Evolutionary conservation across 2,888 invertebrate genomes (phyloP).

Genomic region (Drosophila fungiperda): DNA sequence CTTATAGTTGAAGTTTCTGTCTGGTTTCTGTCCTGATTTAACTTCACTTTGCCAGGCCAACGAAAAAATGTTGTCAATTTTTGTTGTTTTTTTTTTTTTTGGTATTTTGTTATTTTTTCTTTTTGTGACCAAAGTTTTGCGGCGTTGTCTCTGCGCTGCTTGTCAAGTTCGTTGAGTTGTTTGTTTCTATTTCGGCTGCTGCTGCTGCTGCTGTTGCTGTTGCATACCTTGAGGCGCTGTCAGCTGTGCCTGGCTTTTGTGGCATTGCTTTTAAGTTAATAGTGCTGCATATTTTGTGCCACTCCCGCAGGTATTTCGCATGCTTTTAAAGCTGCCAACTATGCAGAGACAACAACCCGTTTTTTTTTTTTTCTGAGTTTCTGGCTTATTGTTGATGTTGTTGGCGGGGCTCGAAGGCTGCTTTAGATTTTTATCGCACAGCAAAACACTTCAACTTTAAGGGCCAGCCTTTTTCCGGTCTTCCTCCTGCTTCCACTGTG

Average conservation of each 20-base stretch:
- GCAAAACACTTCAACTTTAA: conserved; percentile 74
- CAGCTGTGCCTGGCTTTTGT: conserved; percentile 66
- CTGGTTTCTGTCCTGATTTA: conserved; percentile 50
- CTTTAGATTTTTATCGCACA: conserved; percentile 76
- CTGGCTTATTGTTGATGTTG: conserved; percentile 31
- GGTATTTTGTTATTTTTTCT: neutral
- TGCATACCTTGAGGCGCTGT: conserved; percentile 71
- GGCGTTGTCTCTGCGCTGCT: conserved; percentile 51
- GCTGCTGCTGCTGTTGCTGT: conserved; percentile 25
- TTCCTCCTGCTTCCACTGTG: conserved; percentile 30
- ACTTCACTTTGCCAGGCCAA: conserved; percentile 31
- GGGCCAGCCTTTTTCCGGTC: conserved; percentile 71
- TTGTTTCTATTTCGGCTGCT: conserved; percentile 22
- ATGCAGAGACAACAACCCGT: conserved; percentile 28
- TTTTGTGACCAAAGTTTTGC: conserved; percentile 54
- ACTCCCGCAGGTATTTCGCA: conserved; percentile 59
- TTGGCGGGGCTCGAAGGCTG: conserved; percentile 44
- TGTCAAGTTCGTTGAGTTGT: conserved; percentile 44
- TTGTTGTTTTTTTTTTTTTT: conserved; percentile 3
- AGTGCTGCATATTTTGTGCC: conserved; percentile 62
- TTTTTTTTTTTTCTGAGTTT: neutral
- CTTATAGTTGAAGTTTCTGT: conserved; percentile 52
- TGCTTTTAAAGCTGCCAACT: conserved; percentile 53
- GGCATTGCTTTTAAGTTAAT: conserved; percentile 77
- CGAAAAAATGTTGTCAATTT: conserved; percentile 60